A percentile compares a stretch with the other conserved stretches of the same genome.
Evolutionary conservation across 2,113 vertebrate genomes (phyloP).

Genomic region (Leptodactylus fuscus): DNA sequence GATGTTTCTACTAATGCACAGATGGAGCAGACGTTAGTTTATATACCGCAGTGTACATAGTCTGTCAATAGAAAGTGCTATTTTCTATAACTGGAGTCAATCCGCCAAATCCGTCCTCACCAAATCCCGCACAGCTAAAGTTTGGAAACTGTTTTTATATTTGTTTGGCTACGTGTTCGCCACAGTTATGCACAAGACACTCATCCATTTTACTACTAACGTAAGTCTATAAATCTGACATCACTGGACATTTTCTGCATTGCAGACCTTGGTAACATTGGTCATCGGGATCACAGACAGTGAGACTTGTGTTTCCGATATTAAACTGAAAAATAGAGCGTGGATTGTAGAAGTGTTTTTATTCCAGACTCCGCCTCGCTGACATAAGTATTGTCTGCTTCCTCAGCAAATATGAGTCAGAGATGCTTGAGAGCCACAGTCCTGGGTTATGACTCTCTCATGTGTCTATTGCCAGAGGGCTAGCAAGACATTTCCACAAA

Average conservation of each 20-base stretch:
- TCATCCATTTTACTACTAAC: neutral
- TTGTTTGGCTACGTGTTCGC: neutral
- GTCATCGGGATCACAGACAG: slow-evolving; percentile 9
- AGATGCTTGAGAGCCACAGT: slow-evolving; percentile 28
- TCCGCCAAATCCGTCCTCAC: neutral
- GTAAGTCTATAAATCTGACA: neutral
- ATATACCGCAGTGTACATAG: no score
- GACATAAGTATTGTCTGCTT: slow-evolving; percentile 49
- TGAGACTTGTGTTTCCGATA: slow-evolving; percentile 29
- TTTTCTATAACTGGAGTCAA: neutral
- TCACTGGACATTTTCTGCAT: neutral
- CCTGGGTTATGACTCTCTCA: slow-evolving; percentile 37
- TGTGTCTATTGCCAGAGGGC: slow-evolving; percentile 30
- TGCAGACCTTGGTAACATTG: neutral
- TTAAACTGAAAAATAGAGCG: slow-evolving; percentile 12
- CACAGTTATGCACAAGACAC: neutral
- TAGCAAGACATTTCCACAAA: slow-evolving; percentile 49
- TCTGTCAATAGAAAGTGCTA: neutral
- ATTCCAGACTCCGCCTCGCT: slow-evolving; percentile 23
- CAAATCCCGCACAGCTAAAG: neutral
- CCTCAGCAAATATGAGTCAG: slow-evolving; percentile 53
- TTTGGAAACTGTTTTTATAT: neutral
- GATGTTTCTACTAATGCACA: no score
- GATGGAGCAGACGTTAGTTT: no score
- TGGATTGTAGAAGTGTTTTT: slow-evolving; percentile 30